Conservation (phyloP, 2,888 invertebrate species). For the Pycnomerus fuliginosus region DNA sequence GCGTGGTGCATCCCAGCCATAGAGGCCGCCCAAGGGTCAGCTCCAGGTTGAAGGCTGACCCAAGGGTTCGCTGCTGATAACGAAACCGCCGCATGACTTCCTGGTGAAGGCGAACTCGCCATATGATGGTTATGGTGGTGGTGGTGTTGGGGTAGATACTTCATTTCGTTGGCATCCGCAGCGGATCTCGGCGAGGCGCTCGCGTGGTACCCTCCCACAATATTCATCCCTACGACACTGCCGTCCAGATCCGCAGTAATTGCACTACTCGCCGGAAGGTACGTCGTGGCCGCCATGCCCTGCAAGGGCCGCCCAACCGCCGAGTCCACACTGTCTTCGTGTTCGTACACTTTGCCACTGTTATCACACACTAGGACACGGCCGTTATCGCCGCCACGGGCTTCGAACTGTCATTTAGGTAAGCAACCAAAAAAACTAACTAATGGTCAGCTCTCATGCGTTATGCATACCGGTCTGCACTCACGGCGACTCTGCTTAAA, state of each 20-base stretch:
- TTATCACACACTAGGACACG: constrained; percentile 8
- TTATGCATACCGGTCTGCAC: constrained; percentile 57
- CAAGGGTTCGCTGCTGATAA: constrained; percentile 67
- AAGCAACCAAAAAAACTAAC: constrained; percentile 14
- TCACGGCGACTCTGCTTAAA: constrained; percentile 59
- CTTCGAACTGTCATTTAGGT: constrained; percentile 16
- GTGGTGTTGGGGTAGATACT: constrained; percentile 87
- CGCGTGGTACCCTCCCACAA: constrained; percentile 76
- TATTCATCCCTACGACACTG: constrained; percentile 70
- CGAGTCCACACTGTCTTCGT: constrained; percentile 49
- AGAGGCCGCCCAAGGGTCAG: constrained; percentile 77
- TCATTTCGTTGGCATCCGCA: constrained; percentile 89
- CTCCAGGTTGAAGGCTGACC: constrained; percentile 74
- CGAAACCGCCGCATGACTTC: constrained; percentile 59
- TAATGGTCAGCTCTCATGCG: constrained; percentile 57
- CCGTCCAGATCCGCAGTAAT: constrained; percentile 70
- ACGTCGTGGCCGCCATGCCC: constrained; percentile 95
- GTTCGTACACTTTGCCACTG: constrained; percentile 44
- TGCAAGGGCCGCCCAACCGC: constrained; percentile 58
- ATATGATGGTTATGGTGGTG: constrained; percentile 75
- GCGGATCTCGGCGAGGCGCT: constrained; percentile 84
- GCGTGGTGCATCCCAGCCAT: constrained; percentile 69
- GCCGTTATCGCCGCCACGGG: constrained; percentile 12
- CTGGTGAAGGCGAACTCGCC: constrained; percentile 68
- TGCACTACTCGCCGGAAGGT: constrained; percentile 78